These are phyloP conservation scores for Triplophysa tibetana DNA, from an alignment of 2,113 vertebrate species.

Conservation along the genomic window DNA sequence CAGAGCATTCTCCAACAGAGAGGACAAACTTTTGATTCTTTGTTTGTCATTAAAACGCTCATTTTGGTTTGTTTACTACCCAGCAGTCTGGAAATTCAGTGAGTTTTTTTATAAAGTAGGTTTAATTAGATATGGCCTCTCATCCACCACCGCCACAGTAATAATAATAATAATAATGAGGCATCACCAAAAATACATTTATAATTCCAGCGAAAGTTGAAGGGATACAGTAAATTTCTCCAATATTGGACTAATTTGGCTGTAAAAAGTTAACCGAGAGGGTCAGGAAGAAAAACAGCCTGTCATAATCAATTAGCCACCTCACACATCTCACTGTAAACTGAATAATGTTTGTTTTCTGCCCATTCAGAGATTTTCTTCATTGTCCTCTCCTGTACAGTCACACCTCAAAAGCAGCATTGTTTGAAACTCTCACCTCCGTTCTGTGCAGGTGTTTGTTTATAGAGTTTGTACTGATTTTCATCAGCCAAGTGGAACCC, in stretches of 20 bases:
- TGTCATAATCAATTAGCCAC: slow-evolving; percentile 36
- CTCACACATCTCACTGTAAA: slow-evolving; percentile 26
- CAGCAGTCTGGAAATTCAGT: slow-evolving; percentile 24
- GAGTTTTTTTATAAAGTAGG: slow-evolving; percentile 21
- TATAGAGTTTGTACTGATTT: not conserved
- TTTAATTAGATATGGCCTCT: slow-evolving; percentile 51
- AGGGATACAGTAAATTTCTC: slow-evolving; percentile 37
- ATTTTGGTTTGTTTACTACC: slow-evolving; percentile 45
- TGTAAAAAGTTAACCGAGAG: slow-evolving; percentile 46
- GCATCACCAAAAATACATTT: slow-evolving; percentile 50
- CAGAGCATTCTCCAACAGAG: slow-evolving; percentile 7
- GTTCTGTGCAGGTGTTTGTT: slow-evolving; percentile 9
- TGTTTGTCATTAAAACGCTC: slow-evolving; percentile 19
- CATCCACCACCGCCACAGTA: slow-evolving; percentile 15
- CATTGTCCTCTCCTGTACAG: not conserved
- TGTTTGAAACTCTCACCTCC: slow-evolving; percentile 18
- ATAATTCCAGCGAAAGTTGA: slow-evolving; percentile 38
- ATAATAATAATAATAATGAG: slow-evolving; percentile 33
- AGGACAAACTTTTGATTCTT: slow-evolving; percentile 1
- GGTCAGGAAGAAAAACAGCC: slow-evolving; percentile 40
- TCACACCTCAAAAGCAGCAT: not conserved
- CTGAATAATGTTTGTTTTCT: slow-evolving; percentile 25
- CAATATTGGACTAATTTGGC: slow-evolving; percentile 30
- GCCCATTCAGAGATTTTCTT: slow-evolving; percentile 16
- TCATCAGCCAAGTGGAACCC: not conserved